A percentile compares a stretch with the other conserved stretches of the same genome.
Conservation (phyloP, 2,888 invertebrate genomes). For the Anagyrus pseudococci region DNA sequence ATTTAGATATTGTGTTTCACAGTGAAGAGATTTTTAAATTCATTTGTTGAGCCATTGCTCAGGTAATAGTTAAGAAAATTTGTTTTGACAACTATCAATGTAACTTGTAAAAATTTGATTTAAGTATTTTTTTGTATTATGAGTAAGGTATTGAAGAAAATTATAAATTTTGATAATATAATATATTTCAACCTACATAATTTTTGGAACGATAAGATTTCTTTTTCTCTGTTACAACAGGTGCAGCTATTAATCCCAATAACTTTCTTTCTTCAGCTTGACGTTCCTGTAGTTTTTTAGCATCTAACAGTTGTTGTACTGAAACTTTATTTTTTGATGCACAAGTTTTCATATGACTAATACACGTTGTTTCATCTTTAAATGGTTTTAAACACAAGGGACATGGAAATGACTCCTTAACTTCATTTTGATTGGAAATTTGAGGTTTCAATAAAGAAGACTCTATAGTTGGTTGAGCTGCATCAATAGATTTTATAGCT, state of each 20-base stretch:
- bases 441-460: slow-evolving; percentile 52
- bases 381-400: slow-evolving; percentile 57
- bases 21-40: no score
- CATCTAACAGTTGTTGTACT: slow-evolving; percentile 55
- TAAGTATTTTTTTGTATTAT: no score
- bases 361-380: slow-evolving; percentile 45
- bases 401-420: slow-evolving; percentile 49
- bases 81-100: neutral
- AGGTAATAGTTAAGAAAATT: no score
- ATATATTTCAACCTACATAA: slow-evolving; percentile 40
- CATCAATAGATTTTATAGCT: slow-evolving; percentile 28
- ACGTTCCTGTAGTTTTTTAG: slow-evolving; percentile 58
- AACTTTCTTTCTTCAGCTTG: slow-evolving; percentile 59
- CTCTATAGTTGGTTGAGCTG: slow-evolving; percentile 48
- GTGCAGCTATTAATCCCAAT: slow-evolving; percentile 59
- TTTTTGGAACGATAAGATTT: slow-evolving; percentile 41
- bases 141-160: neutral
- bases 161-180: slow-evolving; percentile 11
- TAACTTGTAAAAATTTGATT: neutral
- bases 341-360: slow-evolving; percentile 59
- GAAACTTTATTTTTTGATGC: slow-evolving; percentile 57
- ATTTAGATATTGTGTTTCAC: no score
- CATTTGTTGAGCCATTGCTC: no score
- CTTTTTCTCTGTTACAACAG: slow-evolving; percentile 45
- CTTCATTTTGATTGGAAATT: slow-evolving; percentile 21